phyloP scores from a whole-genome alignment of 1,140 invertebrate species.

The Micrasema minimum region DNA sequence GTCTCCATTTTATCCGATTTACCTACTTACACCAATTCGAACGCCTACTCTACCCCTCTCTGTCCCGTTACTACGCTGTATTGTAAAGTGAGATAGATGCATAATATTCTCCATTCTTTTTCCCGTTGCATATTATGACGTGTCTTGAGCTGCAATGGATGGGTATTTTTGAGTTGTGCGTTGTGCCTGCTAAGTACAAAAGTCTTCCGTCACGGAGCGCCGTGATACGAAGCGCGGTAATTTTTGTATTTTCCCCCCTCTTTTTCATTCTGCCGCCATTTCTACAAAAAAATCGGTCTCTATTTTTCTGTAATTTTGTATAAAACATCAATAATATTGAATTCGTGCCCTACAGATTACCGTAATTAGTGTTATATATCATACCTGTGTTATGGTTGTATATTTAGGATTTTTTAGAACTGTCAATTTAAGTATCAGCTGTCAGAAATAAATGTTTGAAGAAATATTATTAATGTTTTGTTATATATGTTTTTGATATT shows the following conservation, averaged over 20 bases:
- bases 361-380: no score
- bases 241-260: no score
- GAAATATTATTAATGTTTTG: no score
- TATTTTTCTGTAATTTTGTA: no score
- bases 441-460: no score
- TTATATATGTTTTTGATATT: no score
- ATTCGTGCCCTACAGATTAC: no score
- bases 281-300: no score
- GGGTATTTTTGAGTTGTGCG: not conserved
- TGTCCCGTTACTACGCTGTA: conserved; percentile 37
- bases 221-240: not conserved
- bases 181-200: not conserved
- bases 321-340: no score
- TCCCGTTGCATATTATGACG: conserved; percentile 17
- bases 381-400: no score
- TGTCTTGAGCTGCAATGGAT: conserved; percentile 16
- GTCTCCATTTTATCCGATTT: not conserved
- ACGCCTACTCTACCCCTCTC: conserved; percentile 23
- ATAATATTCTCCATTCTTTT: not conserved
- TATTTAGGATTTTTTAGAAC: no score
- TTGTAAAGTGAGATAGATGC: conserved; percentile 10
- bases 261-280: conserved; percentile 9
- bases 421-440: no score
- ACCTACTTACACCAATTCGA: not conserved
- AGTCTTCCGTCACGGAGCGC: conserved; percentile 10